Evolutionary conservation across 2,113 vertebrate species (phyloP).

Genomic region (Actinemys pallida): DNA sequence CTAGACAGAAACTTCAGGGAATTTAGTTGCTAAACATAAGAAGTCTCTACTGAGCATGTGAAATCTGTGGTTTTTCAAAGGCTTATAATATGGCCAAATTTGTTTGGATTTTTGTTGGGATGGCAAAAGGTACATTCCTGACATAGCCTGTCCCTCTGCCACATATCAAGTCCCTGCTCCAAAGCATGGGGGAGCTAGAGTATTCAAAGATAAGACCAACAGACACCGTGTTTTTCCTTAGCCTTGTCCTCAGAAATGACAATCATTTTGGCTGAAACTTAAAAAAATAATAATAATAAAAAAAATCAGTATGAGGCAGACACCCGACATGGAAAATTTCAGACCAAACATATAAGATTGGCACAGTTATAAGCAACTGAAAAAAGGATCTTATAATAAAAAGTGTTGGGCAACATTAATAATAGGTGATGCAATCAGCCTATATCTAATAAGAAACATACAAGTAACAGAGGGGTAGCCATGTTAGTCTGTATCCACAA

Average conservation of each 20-base stretch:
- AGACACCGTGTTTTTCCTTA: background rate
- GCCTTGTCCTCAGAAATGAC: background rate
- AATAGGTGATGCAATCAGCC: background rate
- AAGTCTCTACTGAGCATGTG: background rate
- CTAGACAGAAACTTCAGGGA: background rate
- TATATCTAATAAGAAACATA: background rate
- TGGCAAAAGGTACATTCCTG: background rate
- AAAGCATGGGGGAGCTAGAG: background rate
- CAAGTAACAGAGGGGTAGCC: too few relatives aligned
- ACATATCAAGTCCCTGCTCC: background rate
- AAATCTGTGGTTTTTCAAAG: background rate
- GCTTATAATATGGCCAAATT: background rate
- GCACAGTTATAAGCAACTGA: background rate
- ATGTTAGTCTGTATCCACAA: too few relatives aligned
- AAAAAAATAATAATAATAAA: background rate
- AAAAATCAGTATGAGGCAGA: background rate
- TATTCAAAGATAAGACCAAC: background rate
- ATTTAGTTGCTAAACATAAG: background rate
- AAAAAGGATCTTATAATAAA: background rate
- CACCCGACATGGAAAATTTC: background rate
- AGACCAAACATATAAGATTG: background rate
- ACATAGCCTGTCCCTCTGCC: background rate
- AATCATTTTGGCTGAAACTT: background rate
- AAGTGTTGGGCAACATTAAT: background rate
- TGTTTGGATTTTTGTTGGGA: background rate